These are phyloP conservation scores for Tridacna crocea DNA, from an alignment of 2,888 invertebrate species.

Conservation along the genomic window DNA sequence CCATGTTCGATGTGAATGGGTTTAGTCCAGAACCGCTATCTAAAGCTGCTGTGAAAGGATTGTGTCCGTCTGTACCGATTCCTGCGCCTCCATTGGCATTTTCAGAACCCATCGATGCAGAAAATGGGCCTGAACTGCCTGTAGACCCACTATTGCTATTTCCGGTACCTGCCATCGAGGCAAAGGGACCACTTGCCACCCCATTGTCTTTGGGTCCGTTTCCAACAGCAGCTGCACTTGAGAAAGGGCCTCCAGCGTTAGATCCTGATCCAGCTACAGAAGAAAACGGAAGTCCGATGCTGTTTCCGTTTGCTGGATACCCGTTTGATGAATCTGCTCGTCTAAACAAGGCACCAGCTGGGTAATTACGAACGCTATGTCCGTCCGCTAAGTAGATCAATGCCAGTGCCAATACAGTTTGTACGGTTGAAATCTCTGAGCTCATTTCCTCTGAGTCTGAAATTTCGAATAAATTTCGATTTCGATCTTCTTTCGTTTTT, in stretches of 20 bases:
- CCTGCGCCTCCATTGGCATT: neutral
- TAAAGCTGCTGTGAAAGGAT: slow-evolving; percentile 22
- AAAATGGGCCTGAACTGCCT: slow-evolving; percentile 31
- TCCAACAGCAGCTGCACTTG: slow-evolving; percentile 2
- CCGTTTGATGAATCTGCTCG: slow-evolving; percentile 8
- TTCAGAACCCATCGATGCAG: neutral
- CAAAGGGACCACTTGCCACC: slow-evolving; percentile 16
- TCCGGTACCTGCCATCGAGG: neutral
- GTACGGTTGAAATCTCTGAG: too few relatives aligned
- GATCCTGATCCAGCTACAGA: slow-evolving; percentile 18
- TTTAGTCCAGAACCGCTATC: slow-evolving; percentile 14
- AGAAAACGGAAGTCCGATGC: slow-evolving; percentile 22
- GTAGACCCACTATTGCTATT: neutral
- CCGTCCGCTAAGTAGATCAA: neutral
- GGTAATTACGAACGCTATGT: neutral
- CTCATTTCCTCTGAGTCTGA: too few relatives aligned
- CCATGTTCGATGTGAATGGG: slow-evolving; percentile 29
- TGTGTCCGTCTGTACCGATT: neutral
- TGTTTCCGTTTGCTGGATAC: slow-evolving; percentile 1
- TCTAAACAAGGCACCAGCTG: neutral
- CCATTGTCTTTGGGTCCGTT: neutral
- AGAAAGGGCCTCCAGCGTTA: slow-evolving; percentile 12
- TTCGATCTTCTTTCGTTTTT: too few relatives aligned
- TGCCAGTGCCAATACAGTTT: neutral
- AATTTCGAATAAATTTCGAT: too few relatives aligned